Conservation (phyloP, 2,888 invertebrate species). For the Dicycla oo region DNA sequence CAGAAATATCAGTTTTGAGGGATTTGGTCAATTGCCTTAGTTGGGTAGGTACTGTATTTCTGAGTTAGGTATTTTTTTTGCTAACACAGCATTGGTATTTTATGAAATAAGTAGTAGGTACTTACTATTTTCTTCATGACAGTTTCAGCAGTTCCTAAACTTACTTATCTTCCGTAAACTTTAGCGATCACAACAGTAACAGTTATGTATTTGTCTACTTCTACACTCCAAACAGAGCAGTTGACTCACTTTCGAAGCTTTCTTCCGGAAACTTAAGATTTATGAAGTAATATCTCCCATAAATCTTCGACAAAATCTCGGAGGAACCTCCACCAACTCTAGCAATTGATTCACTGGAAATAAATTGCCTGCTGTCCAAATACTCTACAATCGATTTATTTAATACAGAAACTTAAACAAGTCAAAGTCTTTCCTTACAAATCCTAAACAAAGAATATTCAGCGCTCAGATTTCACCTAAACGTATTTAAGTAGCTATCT, state of each 20-base stretch:
- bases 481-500: conserved; percentile 32
- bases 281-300: conserved; percentile 30
- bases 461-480: conserved; percentile 24
- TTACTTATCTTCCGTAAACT: neutral
- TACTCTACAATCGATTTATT: neutral
- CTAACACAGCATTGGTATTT: too few species aligned
- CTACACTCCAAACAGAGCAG: conserved; percentile 1
- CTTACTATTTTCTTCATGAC: neutral
- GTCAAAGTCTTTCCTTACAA: conserved; percentile 3
- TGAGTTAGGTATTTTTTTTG: neutral
- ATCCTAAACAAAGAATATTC: conserved; percentile 19
- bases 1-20: neutral
- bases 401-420: conserved; percentile 1
- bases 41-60: neutral
- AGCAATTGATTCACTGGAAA: conserved; percentile 22
- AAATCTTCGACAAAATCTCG: conserved; percentile 26
- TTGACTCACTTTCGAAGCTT: conserved; percentile 2
- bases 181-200: neutral
- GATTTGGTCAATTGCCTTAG: neutral
- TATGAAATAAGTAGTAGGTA: neutral
- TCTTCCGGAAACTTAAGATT: conserved; percentile 16
- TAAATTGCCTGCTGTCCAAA: neutral
- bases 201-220: neutral
- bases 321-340: neutral
- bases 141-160: neutral